Evolutionary conservation across 2,113 vertebrate species (phyloP).

Genomic region (Himantopus leucocephalus): DNA sequence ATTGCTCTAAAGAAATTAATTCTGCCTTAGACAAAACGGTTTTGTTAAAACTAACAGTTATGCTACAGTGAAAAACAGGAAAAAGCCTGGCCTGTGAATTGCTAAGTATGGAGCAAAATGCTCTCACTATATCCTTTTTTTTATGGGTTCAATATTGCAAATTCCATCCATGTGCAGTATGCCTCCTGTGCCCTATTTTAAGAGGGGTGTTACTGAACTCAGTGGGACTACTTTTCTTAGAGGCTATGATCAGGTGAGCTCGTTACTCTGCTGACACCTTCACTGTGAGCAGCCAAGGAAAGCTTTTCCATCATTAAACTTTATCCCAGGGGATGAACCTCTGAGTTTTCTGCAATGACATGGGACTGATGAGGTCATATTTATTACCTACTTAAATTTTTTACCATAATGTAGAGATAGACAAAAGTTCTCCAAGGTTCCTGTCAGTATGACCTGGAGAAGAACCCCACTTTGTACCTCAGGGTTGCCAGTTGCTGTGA

Average conservation of each 20-base stretch:
- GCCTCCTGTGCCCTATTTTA: constrained; percentile 5
- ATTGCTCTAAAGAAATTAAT: constrained; percentile 39
- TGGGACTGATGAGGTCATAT: background rate
- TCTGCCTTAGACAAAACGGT: constrained; percentile 44
- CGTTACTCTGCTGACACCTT: background rate
- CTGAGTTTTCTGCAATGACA: background rate
- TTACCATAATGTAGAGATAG: background rate
- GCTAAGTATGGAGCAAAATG: constrained; percentile 23
- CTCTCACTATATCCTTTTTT: constrained; percentile 7
- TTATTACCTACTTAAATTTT: background rate
- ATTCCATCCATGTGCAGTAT: constrained; percentile 31
- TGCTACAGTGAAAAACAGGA: constrained; percentile 40
- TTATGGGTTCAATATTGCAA: constrained; percentile 10
- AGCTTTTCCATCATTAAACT: background rate
- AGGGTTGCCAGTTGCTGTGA: background rate
- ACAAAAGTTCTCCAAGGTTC: background rate
- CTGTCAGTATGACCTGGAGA: background rate
- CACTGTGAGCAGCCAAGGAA: background rate
- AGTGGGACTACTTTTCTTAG: background rate
- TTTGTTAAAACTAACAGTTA: constrained; percentile 65
- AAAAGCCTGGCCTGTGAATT: constrained; percentile 14
- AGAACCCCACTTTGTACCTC: background rate
- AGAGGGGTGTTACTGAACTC: background rate
- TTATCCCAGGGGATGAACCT: background rate
- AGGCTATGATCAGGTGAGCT: background rate